A percentile compares a stretch with the other conserved stretches of the same genome.
These are phyloP conservation scores for Oncorhynchus keta DNA, from an alignment of 2,113 vertebrate species.

Conservation along the genomic window DNA sequence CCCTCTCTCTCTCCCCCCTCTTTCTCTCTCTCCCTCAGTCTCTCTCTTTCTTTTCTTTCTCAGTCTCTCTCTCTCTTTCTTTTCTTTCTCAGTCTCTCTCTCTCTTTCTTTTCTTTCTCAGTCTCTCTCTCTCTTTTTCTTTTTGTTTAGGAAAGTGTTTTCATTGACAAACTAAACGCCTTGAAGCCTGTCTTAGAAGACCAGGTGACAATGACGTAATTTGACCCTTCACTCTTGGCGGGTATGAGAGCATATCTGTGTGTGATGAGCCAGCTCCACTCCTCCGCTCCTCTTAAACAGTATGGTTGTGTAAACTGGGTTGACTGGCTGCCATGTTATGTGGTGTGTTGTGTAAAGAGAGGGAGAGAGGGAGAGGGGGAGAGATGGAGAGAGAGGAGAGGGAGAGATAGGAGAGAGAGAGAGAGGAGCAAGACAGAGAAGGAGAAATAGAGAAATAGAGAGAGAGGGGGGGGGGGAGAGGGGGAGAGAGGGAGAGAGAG, in stretches of 20 bases:
- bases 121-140: too few species aligned
- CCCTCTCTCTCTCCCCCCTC: neutral
- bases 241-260: neutral
- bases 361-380: too few species aligned
- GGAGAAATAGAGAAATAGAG: too few species aligned
- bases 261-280: neutral
- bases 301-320: constrained; percentile 50
- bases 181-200: neutral
- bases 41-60: too few species aligned
- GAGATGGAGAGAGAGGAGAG: too few species aligned
- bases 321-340: constrained; percentile 30
- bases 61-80: too few species aligned
- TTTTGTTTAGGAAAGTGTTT: neutral
- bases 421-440: too few species aligned
- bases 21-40: neutral
- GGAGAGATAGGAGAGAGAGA: too few species aligned
- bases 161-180: neutral
- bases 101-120: accelerated
- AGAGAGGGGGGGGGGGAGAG: too few species aligned
- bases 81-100: too few species aligned
- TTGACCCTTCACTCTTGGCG: neutral
- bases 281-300: constrained; percentile 35
- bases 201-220: neutral
- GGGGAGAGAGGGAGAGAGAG: too few species aligned
- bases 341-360: too few species aligned